Percentiles rank a stretch among this genome's conserved stretches.
These are phyloP conservation scores for Pardosa pseudoannulata DNA, from an alignment of 2,888 invertebrate genomes.

Conservation along the genomic window DNA sequence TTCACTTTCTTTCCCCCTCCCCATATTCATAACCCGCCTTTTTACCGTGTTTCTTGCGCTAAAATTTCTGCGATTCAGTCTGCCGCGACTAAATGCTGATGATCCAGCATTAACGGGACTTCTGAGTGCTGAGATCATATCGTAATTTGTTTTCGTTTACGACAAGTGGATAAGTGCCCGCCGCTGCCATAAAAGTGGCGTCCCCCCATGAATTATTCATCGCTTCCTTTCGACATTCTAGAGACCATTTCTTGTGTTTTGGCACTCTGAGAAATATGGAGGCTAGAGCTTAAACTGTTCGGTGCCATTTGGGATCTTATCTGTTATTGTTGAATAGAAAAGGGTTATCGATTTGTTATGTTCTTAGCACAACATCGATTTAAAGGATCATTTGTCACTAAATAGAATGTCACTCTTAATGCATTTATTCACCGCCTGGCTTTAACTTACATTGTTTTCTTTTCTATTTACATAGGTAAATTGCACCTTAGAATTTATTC, in stretches of 20 bases:
- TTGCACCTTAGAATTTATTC: too few relatives aligned
- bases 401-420: not conserved
- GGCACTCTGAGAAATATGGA: not conserved
- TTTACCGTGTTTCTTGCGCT: not conserved
- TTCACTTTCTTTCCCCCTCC: not conserved
- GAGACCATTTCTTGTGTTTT: not conserved
- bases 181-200: conserved; percentile 42
- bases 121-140: conserved; percentile 38
- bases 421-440: too few relatives aligned
- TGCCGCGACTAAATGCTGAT: conserved; percentile 20
- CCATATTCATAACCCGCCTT: not conserved
- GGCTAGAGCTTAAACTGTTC: not conserved
- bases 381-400: not conserved
- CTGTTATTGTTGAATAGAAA: not conserved
- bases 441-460: too few relatives aligned
- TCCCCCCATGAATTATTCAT: conserved; percentile 60
- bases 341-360: not conserved
- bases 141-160: conserved; percentile 66
- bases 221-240: conserved; percentile 11
- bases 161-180: conserved; percentile 49
- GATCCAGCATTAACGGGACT: conserved; percentile 40
- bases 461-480: too few relatives aligned
- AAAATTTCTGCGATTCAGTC: not conserved
- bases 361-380: not conserved
- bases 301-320: not conserved